Percentiles rank a stretch among this genome's conserved stretches.
phyloP scores from a whole-genome alignment of 2,797 vertebrate genomes.

The Syndactyla subalaris region DNA sequence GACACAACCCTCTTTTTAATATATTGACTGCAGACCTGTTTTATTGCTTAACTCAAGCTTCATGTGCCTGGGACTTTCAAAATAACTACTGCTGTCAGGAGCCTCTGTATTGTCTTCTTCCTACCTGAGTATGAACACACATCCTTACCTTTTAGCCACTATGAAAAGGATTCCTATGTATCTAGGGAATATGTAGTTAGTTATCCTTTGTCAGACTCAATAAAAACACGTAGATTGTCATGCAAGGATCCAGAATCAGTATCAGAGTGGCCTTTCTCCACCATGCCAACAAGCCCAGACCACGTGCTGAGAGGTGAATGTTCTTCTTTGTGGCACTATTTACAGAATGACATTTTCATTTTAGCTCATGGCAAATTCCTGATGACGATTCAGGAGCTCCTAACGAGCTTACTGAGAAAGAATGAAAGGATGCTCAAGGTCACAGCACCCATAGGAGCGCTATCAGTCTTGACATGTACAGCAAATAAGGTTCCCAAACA shows the following conservation, averaged over 20 bases:
- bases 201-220: not conserved
- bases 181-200: not conserved
- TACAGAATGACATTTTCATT: constrained; percentile 2
- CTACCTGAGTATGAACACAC: not conserved
- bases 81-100: not conserved
- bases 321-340: not conserved
- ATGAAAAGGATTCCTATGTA: not conserved
- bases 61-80: not conserved
- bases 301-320: not conserved
- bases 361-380: constrained; percentile 16
- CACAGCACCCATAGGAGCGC: not conserved
- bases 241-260: not conserved
- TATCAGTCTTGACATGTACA: constrained; percentile 20
- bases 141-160: not conserved
- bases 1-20: rapidly evolving
- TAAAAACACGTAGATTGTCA: not conserved
- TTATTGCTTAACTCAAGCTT: not conserved
- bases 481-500: constrained; percentile 19
- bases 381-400: not conserved
- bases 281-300: not conserved
- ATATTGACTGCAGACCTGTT: not conserved
- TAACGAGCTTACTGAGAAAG: constrained; percentile 37
- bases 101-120: not conserved
- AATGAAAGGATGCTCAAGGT: constrained; percentile 49
- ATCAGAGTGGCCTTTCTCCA: not conserved